phyloP scores from a whole-genome alignment of 2,888 invertebrate genomes.

The Drosophila meridiana region DNA sequence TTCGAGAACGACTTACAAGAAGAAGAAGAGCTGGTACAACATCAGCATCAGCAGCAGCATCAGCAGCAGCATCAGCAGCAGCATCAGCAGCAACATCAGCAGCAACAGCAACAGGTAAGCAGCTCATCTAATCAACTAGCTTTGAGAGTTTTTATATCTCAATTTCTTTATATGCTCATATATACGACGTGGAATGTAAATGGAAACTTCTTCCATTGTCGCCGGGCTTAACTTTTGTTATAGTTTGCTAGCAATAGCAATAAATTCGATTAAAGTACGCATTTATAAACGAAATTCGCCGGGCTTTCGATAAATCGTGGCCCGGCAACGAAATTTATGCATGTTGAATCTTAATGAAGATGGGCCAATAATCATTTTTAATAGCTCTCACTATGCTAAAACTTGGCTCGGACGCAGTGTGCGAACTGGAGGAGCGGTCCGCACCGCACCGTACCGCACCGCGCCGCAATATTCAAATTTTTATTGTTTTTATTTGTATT shows the following conservation, averaged over 20 bases:
- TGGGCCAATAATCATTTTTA: constrained; percentile 75
- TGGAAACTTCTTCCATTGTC: constrained; percentile 29
- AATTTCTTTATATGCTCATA: neutral
- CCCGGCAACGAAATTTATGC: constrained; percentile 61
- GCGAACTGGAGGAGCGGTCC: constrained; percentile 28
- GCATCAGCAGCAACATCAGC: neutral
- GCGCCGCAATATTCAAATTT: constrained; percentile 66
- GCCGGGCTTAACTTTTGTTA: constrained; percentile 35
- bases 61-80: neutral
- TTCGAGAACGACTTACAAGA: constrained; percentile 81
- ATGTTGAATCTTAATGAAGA: constrained; percentile 71
- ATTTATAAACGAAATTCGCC: constrained; percentile 51
- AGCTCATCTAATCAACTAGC: constrained; percentile 1
- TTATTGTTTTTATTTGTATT: constrained; percentile 56
- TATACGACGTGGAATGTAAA: constrained; percentile 54
- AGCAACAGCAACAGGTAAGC: constrained; percentile 61
- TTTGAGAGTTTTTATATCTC: neutral
- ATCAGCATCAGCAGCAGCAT: constrained; percentile 47
- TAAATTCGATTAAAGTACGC: constrained; percentile 69
- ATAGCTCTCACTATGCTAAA: constrained; percentile 68
- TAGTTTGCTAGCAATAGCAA: constrained; percentile 48
- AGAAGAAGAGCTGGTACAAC: constrained; percentile 39
- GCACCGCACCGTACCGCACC: neutral
- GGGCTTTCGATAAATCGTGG: constrained; percentile 49
- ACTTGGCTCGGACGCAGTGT: constrained; percentile 29